Base-by-base conservation (phyloP, 2,113 vertebrate species). In the Sinocyclocheilus anshuiensis region DNA sequence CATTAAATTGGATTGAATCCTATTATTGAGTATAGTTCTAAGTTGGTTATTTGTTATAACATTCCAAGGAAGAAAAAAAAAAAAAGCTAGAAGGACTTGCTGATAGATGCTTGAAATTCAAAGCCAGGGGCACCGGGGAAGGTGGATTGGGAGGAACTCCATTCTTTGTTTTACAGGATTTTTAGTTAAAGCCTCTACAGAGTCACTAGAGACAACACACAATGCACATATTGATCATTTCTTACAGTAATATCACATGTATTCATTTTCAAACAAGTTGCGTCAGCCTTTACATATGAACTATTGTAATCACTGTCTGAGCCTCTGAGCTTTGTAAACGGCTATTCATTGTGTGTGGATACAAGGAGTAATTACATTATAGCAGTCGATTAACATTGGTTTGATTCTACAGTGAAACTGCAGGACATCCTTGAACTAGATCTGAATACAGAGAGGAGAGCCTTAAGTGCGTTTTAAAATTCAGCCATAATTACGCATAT, bases 391-490 rank as follows among this genome's bases (percentile, higher is more conserved):
- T 89, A 86, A 91, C 90, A 84, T 36, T 50, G 89, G 91, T 92
- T 91, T 92, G 92, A 94, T 93, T 91, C 22, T 81, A 75, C 80
- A 63, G 71, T 77, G 86, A 91, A 75, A 91, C 92, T 93, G 87
- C 89, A 92, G 93, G 93, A 94, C 92, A 94, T 93, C 85, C 89
- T 88, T 91, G 87, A 91, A 92, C 90, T 90, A 92, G 89, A 90
- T 71, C 77, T 88, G 90, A 90, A 89, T 84, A 88, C 83, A 84
- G 67, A 59, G 87, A 89, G 11, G 63, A 61, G 59, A 33, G 93
- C 94, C 93, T 90, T 87, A 90, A 94, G 92, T 92, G 91, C 92
- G 91, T 94, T 94, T 92, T 93, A 93, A 93, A 94, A 95, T 93
- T 92, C 92, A 92, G 89, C 86, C 92, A 92, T 94, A 94, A 94